These are phyloP conservation scores for Caloenas nicobarica DNA, from an alignment of 2,113 vertebrate species.

Conservation along the genomic window DNA sequence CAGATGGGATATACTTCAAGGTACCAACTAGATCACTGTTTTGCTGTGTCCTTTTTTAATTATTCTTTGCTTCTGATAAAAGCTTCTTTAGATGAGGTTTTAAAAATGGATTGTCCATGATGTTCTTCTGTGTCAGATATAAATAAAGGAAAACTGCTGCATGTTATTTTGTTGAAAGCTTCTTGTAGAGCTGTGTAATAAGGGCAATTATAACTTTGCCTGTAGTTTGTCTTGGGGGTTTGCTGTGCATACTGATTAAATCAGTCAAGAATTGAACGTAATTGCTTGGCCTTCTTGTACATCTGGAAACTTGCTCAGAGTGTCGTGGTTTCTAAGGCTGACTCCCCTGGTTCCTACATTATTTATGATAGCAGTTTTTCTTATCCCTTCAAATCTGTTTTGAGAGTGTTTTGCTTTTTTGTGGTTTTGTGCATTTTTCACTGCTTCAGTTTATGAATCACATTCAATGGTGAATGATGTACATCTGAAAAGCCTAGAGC, in stretches of 20 bases:
- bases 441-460: background rate
- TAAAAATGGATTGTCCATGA: conserved; percentile 24
- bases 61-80: conserved; percentile 25
- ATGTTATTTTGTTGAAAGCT: conserved; percentile 17
- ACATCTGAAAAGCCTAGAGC: background rate
- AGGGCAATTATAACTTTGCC: conserved; percentile 46
- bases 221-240: conserved; percentile 33
- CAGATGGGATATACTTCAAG: background rate
- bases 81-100: conserved; percentile 9
- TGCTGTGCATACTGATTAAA: conserved; percentile 36
- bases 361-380: conserved; percentile 2
- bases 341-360: background rate
- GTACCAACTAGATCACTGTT: background rate
- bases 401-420: background rate
- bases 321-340: background rate
- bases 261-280: conserved; percentile 1
- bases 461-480: background rate
- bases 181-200: conserved; percentile 40
- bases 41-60: conserved; percentile 30
- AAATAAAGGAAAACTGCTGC: conserved; percentile 50
- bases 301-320: background rate
- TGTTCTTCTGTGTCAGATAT: conserved; percentile 31
- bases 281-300: background rate
- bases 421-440: background rate
- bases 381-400: background rate